Evolutionary conservation across 2,888 invertebrate species (phyloP), one percentile per base, ranked within the genome.

Genomic region (Pterostichus niger): DNA sequence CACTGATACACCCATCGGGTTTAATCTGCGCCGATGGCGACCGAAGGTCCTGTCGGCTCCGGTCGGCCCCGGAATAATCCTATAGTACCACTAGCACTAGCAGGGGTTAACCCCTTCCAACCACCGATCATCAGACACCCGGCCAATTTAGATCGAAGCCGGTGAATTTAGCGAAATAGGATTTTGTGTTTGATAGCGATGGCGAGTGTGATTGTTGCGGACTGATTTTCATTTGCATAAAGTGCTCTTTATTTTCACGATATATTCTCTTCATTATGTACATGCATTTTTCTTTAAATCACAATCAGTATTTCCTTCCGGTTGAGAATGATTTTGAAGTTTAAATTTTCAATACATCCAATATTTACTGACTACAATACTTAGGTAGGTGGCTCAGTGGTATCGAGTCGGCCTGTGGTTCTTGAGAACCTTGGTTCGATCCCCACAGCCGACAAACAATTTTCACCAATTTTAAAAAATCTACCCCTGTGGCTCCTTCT

Each of bases 11-110:
- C 59, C 59, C 59, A 68, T 68, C 64, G 49, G 77, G 46, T 68
- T 80, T 80, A 80, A 80, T 80, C 80, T 80, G 80, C 59, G 64
- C 68, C 68, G 68, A 71, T 71, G 68, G 40, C 17, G 11, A 6
- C 68, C 68, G 68, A 71, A 71, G 68, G 24, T 40, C n/a, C 44
- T 13, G 9, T 71, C 68, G 68, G 68, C 40, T 17, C 13, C 13
- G 24, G 2, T 71, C 68, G 68, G 40, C 64, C 13, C 33, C 40
- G 44, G 68, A 71, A 71, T 71, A 71, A 71, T 71, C 68, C 68
- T 71, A 33, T 33, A 64, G n/a, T 64, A 31, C 49, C 64, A 64
- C 64, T 31, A n/a, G 31, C 64, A 56, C 56, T 10, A n/a, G 15
- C 52, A 46, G 46, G 46, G 46, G 9, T 9, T 31, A 35, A 9